Percentiles rank a stretch among this genome's conserved stretches.
Conservation (phyloP, 2,113 vertebrate species). For the Ophiodon elongatus region DNA sequence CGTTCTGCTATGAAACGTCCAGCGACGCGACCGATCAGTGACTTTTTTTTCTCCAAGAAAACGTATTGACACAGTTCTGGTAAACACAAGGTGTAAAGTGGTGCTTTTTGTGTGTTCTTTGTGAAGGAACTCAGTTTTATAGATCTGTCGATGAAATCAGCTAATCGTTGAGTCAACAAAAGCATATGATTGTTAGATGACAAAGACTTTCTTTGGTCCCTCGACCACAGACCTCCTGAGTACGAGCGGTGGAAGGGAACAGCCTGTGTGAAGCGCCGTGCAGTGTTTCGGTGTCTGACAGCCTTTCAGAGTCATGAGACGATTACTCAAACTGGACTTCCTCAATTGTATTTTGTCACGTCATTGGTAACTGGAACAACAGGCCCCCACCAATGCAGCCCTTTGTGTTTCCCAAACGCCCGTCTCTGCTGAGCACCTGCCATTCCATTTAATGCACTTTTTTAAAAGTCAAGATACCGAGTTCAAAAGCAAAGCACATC, state of each 20-base stretch:
- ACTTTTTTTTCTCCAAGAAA: background rate
- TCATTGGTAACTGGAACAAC: background rate
- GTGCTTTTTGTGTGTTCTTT: background rate
- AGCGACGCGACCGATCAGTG: background rate
- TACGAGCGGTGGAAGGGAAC: background rate
- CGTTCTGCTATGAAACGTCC: background rate
- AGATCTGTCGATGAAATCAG: background rate
- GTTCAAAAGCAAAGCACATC: background rate
- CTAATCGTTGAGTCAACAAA: background rate
- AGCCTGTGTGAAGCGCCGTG: background rate
- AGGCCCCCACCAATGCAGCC: background rate
- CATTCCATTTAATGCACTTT: background rate
- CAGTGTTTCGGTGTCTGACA: background rate
- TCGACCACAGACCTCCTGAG: too few relatives aligned
- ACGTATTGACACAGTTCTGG: background rate
- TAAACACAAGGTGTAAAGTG: background rate
- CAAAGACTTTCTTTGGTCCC: background rate
- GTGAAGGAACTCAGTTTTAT: background rate
- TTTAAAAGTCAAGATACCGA: background rate
- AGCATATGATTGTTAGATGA: background rate
- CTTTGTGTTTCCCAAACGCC: background rate
- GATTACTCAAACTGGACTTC: conserved; percentile 21
- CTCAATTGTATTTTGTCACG: background rate
- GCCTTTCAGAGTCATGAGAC: background rate
- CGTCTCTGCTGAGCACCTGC: conserved; percentile 15